These are phyloP conservation scores for Pocillopora damicornis DNA, from an alignment of 64 coral and sea anemone genomes.

Conservation along the genomic window DNA sequence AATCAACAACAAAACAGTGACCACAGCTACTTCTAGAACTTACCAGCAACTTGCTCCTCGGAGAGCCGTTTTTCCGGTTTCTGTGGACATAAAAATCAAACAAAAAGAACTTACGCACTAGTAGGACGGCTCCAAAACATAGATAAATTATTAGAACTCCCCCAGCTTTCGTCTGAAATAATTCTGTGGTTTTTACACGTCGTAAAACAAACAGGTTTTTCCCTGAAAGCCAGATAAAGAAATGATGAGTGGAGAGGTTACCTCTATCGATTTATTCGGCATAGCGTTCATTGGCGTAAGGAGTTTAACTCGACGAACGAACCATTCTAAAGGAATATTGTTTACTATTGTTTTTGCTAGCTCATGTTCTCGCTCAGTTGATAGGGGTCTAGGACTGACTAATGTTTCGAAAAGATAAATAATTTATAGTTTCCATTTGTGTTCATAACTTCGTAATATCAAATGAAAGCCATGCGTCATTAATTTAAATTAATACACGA, in stretches of 20 bases:
- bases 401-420: conserved; percentile 4
- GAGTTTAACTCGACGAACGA: not conserved
- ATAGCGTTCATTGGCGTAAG: conserved; percentile 15
- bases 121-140: conserved; percentile 14
- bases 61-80: conserved; percentile 44
- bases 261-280: conserved; percentile 37
- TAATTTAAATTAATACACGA: not conserved
- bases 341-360: conserved; percentile 13
- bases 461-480: not conserved
- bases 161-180: not conserved
- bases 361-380: conserved; percentile 3
- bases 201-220: not conserved
- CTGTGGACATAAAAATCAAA: conserved; percentile 2
- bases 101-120: conserved; percentile 18
- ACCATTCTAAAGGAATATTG: conserved; percentile 29
- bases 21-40: not conserved
- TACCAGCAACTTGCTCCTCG: conserved; percentile 65
- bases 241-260: not conserved
- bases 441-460: not conserved
- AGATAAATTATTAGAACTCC: not conserved
- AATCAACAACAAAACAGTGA: not conserved
- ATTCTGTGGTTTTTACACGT: conserved; percentile 11
- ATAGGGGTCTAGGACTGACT: not conserved
- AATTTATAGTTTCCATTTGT: conserved; percentile 38
- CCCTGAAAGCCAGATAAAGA: not conserved